Percentiles rank a stretch among this genome's conserved stretches.
Conservation (phyloP, 2,888 invertebrate genomes). For the Empis stercorea region DNA sequence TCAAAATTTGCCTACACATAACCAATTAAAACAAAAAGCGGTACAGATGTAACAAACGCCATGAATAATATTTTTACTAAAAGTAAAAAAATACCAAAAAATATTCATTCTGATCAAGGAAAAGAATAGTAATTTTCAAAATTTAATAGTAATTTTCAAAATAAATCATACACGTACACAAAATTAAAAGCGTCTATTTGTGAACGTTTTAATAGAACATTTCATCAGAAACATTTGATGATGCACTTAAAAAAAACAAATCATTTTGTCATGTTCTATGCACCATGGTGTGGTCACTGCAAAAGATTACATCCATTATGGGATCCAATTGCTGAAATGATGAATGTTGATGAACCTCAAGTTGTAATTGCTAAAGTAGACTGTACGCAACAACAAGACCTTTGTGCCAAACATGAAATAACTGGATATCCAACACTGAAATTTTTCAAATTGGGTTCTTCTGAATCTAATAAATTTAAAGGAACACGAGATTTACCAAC, state of each 20-base stretch:
- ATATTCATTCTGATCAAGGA: too few species aligned
- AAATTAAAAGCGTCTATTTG: too few species aligned
- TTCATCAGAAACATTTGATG: slow-evolving; percentile 45
- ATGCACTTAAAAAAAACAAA: slow-evolving; percentile 50
- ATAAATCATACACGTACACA: too few species aligned
- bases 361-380: slow-evolving; percentile 74
- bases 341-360: slow-evolving; percentile 46
- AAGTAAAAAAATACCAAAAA: too few species aligned
- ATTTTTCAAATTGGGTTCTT: slow-evolving; percentile 58
- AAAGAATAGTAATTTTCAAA: too few species aligned
- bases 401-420: slow-evolving; percentile 67
- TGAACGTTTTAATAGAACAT: too few species aligned
- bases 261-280: slow-evolving; percentile 67
- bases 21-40: too few species aligned
- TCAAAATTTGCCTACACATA: too few species aligned
- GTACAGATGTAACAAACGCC: too few species aligned
- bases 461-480: slow-evolving; percentile 58
- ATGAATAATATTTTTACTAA: too few species aligned
- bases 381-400: slow-evolving; percentile 59
- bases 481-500: slow-evolving; percentile 67
- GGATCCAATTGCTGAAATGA: slow-evolving; percentile 65
- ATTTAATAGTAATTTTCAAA: too few species aligned
- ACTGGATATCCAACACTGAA: slow-evolving; percentile 68
- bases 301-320: slow-evolving; percentile 70
- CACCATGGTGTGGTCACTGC: slow-evolving; percentile 80